phyloP scores from a whole-genome alignment of 1,140 invertebrate genomes.

The Tribolium madens region DNA sequence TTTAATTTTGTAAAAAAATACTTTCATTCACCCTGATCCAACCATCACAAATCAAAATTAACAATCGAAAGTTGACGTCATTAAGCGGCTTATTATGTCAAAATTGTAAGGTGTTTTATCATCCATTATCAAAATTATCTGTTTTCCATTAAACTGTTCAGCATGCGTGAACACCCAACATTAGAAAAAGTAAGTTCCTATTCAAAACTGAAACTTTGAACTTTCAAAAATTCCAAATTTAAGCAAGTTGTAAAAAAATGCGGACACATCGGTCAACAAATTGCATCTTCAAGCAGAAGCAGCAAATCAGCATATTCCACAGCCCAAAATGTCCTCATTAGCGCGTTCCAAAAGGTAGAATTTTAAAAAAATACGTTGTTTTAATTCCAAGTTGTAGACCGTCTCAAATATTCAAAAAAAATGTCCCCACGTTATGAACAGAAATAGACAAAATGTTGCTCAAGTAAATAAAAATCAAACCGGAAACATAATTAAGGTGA shows the following conservation, averaged over 20 bases:
- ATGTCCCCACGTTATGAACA: not conserved
- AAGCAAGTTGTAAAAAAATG: not conserved
- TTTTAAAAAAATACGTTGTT: too few species aligned
- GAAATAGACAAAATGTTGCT: not conserved
- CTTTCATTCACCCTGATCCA: not conserved
- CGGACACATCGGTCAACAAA: not conserved
- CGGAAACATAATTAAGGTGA: too few species aligned
- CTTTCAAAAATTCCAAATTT: not conserved
- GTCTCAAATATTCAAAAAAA: not conserved
- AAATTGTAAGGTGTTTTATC: conserved; percentile 24
- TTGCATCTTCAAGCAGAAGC: not conserved
- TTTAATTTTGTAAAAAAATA: conserved; percentile 4
- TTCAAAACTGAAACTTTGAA: not conserved
- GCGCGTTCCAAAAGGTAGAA: not conserved
- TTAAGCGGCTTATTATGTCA: conserved; percentile 3
- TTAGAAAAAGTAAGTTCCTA: not conserved
- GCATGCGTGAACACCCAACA: not conserved
- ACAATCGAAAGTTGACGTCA: not conserved
- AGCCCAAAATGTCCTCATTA: not conserved
- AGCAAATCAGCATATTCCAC: not conserved
- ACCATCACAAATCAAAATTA: not conserved
- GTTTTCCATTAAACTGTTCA: conserved; percentile 36
- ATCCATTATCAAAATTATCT: conserved; percentile 32
- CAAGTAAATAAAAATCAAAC: not conserved
- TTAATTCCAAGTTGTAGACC: too few species aligned